Base-by-base conservation (phyloP, 2,797 vertebrate genomes). In the Streptopelia turtur region DNA sequence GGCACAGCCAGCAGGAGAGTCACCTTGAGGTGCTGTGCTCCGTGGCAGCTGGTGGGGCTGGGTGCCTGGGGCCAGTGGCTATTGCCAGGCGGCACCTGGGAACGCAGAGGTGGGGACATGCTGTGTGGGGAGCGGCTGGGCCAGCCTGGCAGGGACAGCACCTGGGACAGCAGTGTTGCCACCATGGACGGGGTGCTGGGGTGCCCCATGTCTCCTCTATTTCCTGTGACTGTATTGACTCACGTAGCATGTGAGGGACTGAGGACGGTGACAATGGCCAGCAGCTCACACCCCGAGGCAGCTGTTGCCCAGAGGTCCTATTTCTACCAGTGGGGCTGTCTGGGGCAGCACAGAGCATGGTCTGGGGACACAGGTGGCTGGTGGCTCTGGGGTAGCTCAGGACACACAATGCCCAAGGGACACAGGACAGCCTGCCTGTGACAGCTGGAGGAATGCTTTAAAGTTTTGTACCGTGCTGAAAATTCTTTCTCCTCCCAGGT, bases 191-290 rank as follows among this genome's bases (percentile, higher is more conserved):
- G 39, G 28, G 13, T 1, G 2, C 28, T 37, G 52, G 30, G 1
- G 15, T 37, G 49, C 16, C 6, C 49, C 1, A 1, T 13, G 43
- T 23, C 33, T 16, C 45, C 2, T 0, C 43, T 16, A 1, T 0
- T 16, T n/a, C 27, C 24, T 6, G 5, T 8, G 17, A 30, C 31
- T 1, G 0, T 16, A 55, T 43, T 61, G 71, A 28, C 35, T 31
- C 18, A 4, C 0, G 0, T 27, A 41, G 69, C 1, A 1, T 1
- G 6, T 12, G 25, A 43, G 35, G 16, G 47, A 14, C 15, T 2
- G 20, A 39, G 45, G 25, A 20, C 17, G 15, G 43, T 37, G 66
- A 37, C 0, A 1, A 21, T 6, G 25, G 6, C 0, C 8, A 45
- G 20, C 47, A 74, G 61, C 37, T 47, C 4, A 0, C 9, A 13